Percentiles rank a stretch among this genome's conserved stretches.
Evolutionary conservation across 2,113 vertebrate species (phyloP).

Genomic region (Pontoporia blainvillei): DNA sequence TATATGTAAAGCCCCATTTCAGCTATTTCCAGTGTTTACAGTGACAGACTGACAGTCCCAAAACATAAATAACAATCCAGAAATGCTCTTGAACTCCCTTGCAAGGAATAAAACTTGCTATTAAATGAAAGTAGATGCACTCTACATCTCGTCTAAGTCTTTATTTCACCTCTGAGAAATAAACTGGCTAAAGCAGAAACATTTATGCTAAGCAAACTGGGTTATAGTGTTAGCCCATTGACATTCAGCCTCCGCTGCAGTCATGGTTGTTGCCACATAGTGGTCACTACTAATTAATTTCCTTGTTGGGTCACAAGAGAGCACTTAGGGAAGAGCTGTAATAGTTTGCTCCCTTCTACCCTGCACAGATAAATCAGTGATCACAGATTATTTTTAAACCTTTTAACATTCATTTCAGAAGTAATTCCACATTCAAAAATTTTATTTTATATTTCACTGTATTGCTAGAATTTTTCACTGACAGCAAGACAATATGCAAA

Average conservation of each 20-base stretch:
- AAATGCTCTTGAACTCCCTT: not conserved
- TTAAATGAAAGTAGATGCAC: not conserved
- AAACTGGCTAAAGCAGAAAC: not conserved
- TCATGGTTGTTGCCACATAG: not conserved
- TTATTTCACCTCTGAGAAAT: conserved; percentile 58
- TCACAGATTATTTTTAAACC: conserved; percentile 10
- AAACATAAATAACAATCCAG: not conserved
- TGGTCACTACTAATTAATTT: conserved; percentile 41
- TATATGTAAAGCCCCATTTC: not conserved
- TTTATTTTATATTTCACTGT: not conserved
- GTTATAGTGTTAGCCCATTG: not conserved
- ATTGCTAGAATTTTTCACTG: not conserved
- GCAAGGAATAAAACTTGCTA: conserved; percentile 5
- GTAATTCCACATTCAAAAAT: not conserved
- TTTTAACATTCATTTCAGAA: conserved; percentile 27
- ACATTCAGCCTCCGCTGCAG: not conserved
- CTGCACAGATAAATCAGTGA: conserved; percentile 1
- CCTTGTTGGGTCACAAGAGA: conserved; percentile 15
- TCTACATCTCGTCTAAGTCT: not conserved
- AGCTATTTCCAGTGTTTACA: not conserved
- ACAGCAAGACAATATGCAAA: not conserved
- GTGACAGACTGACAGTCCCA: not conserved
- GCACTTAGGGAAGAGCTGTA: not conserved
- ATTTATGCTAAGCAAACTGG: not conserved
- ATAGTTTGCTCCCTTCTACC: not conserved